Evolutionary conservation across 2,797 vertebrate genomes (phyloP).

Genomic region (Xiphophorus birchmanni): DNA sequence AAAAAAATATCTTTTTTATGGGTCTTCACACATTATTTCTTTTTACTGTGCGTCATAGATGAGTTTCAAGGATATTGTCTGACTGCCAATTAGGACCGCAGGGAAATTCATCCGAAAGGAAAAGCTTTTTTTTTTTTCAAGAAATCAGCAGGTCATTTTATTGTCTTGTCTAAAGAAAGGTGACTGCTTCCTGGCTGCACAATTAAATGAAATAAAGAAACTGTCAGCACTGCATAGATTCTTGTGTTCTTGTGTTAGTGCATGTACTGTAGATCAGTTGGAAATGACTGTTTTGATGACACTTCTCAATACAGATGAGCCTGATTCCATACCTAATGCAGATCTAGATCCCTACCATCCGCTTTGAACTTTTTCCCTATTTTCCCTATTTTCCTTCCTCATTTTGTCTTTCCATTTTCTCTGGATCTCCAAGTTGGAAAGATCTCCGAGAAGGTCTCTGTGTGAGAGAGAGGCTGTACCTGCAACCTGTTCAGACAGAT

Average conservation of each 20-base stretch:
- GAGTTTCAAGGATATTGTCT: constrained; percentile 56
- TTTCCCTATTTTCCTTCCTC: not conserved
- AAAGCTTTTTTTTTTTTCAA: constrained; percentile 40
- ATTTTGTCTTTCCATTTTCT: constrained; percentile 11
- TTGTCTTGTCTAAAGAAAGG: constrained; percentile 56
- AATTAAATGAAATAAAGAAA: constrained; percentile 75
- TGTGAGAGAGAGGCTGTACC: constrained; percentile 44
- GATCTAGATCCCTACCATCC: constrained; percentile 5
- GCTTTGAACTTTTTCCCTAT: not conserved
- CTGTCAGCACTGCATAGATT: constrained; percentile 61
- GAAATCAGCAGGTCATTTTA: constrained; percentile 45
- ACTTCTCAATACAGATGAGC: not conserved
- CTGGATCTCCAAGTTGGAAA: not conserved
- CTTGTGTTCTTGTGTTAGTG: constrained; percentile 37
- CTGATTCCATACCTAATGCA: not conserved
- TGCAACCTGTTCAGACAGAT: constrained; percentile 79
- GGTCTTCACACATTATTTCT: constrained; percentile 55
- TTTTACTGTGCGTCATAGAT: constrained; percentile 69
- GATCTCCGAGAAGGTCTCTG: constrained; percentile 5
- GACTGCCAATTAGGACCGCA: constrained; percentile 68
- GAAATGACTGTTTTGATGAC: not conserved
- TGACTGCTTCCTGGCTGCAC: constrained; percentile 64
- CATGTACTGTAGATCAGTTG: not conserved
- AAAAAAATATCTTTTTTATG: constrained; percentile 48
- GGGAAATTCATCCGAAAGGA: constrained; percentile 47